phyloP scores from a whole-genome alignment of 2,113 vertebrate species.

The Peromyscus leucopus region DNA sequence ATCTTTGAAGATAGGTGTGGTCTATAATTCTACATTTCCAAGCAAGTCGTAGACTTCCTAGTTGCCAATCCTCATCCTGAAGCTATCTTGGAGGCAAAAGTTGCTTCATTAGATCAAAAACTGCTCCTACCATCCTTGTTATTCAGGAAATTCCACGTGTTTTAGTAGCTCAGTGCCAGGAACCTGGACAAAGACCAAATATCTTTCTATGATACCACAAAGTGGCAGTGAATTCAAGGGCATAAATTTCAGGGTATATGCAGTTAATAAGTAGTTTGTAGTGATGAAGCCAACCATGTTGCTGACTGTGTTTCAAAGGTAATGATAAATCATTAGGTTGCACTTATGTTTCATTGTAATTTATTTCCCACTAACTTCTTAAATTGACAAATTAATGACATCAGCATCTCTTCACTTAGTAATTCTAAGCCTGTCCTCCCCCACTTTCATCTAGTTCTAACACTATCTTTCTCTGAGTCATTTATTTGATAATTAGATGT shows the following conservation, averaged over 20 bases:
- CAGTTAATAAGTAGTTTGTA: conserved; percentile 58
- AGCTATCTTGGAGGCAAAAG: background rate
- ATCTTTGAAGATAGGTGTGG: background rate
- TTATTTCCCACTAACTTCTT: conserved; percentile 62
- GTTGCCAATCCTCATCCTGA: background rate
- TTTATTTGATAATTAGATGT: conserved; percentile 73
- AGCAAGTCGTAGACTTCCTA: background rate
- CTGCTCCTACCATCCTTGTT: background rate
- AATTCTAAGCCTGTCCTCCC: conserved; percentile 49
- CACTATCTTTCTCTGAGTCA: conserved; percentile 48
- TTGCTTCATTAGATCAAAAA: background rate
- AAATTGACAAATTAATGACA: conserved; percentile 64
- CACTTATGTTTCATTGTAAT: conserved; percentile 30
- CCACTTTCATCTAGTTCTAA: conserved; percentile 14
- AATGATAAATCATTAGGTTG: conserved; percentile 48
- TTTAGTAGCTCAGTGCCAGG: conserved; percentile 17
- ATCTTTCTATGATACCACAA: conserved; percentile 34
- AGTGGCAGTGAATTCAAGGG: conserved; percentile 47
- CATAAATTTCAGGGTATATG: conserved; percentile 42
- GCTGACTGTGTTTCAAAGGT: conserved; percentile 55
- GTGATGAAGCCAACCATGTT: conserved; percentile 6
- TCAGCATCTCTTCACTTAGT: conserved; percentile 50
- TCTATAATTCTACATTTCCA: background rate
- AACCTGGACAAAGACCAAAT: conserved; percentile 18
- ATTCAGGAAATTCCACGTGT: conserved; percentile 55